Percentiles rank a stretch among this genome's conserved stretches.
Conservation (phyloP, 2,113 vertebrate genomes). For the Zingel zingel region DNA sequence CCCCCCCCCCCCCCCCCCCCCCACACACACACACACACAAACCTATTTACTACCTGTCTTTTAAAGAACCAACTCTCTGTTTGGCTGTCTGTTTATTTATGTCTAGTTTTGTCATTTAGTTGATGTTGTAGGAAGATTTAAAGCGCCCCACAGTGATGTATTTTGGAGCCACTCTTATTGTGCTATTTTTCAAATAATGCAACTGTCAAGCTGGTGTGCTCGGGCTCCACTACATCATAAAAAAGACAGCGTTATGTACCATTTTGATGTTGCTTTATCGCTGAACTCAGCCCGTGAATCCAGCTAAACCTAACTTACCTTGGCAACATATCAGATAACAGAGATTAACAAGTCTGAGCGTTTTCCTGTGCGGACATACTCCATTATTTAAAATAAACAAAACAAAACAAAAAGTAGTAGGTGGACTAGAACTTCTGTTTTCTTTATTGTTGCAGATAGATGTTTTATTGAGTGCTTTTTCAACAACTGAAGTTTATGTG, state of each 20-base stretch:
- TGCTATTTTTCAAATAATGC: slow-evolving; percentile 71
- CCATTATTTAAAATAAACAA: slow-evolving; percentile 3
- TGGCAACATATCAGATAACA: slow-evolving; percentile 42
- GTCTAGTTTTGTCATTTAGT: slow-evolving; percentile 68
- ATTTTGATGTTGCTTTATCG: slow-evolving; percentile 31
- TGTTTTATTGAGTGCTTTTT: neutral
- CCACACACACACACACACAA: slow-evolving; percentile 20
- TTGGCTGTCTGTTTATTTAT: slow-evolving; percentile 76
- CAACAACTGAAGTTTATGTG: neutral
- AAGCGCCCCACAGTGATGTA: slow-evolving; percentile 59
- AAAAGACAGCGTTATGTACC: slow-evolving; percentile 39
- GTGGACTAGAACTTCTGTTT: slow-evolving; percentile 1
- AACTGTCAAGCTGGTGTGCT: slow-evolving; percentile 48
- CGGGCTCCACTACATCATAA: slow-evolving; percentile 48
- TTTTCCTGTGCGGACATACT: neutral
- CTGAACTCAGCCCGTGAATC: slow-evolving; percentile 35
- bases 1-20: no score
- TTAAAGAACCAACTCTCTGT: slow-evolving; percentile 75
- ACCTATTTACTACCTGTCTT: slow-evolving; percentile 81
- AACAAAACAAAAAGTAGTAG: neutral
- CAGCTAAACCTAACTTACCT: slow-evolving; percentile 30
- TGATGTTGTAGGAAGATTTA: slow-evolving; percentile 71
- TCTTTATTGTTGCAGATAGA: neutral
- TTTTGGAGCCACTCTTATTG: slow-evolving; percentile 54
- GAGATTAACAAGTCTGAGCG: slow-evolving; percentile 32